Conservation (phyloP, 1,140 invertebrate genomes). For the Polypedilum vanderplanki region DNA sequence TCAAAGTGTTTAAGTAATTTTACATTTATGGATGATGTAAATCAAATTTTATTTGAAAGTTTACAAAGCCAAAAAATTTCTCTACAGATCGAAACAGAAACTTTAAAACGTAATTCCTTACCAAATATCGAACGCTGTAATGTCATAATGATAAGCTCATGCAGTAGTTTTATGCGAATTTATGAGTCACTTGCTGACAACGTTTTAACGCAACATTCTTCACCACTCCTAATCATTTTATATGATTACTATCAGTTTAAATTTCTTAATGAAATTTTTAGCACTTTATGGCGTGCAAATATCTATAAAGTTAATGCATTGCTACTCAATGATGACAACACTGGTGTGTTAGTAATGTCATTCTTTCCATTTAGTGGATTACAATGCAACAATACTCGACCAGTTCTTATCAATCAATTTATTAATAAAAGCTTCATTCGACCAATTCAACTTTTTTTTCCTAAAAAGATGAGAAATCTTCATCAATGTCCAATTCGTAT, state of each 20-base stretch:
- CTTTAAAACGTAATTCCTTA: not conserved
- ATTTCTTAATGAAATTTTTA: not conserved
- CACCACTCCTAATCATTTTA: not conserved
- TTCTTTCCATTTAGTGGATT: not conserved
- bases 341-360: not conserved
- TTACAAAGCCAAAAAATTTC: not conserved
- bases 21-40: not conserved
- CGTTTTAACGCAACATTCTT: not conserved
- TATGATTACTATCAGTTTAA: not conserved
- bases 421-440: not conserved
- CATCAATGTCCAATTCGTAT: not conserved
- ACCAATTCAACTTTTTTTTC: not conserved
- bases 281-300: slow-evolving; percentile 3
- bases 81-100: not conserved
- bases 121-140: not conserved
- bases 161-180: not conserved
- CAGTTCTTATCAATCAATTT: not conserved
- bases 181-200: not conserved
- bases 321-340: not conserved
- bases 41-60: not conserved
- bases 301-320: not conserved
- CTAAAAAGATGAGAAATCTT: not conserved
- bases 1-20: not conserved
- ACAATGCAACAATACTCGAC: not conserved
- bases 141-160: not conserved